A percentile compares a stretch with the other conserved stretches of the same genome.
Conservation (phyloP, 2,113 vertebrate genomes). For the Pelusios castaneus region DNA sequence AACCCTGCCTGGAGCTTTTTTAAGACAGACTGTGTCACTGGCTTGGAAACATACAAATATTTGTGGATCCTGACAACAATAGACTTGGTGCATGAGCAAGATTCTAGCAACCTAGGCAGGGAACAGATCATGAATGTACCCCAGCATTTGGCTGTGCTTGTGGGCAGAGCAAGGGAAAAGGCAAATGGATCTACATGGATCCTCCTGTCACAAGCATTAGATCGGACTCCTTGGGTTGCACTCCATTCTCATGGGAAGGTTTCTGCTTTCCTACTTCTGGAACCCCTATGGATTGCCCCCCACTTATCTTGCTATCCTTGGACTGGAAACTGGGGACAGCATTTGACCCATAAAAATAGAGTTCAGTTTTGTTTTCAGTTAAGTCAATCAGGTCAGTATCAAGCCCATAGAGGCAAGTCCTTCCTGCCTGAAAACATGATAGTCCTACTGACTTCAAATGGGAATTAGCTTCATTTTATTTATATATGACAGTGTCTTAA, state of each 20-base stretch:
- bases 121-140: not conserved
- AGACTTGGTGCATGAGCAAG: accelerated
- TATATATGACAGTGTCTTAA: not conserved
- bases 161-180: not conserved
- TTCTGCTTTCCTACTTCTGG: not conserved
- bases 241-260: not conserved
- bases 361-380: not conserved
- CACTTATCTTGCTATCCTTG: not conserved
- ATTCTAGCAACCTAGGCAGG: not conserved
- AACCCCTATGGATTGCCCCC: not conserved
- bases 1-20: not conserved
- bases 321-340: not conserved
- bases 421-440: not conserved
- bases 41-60: not conserved
- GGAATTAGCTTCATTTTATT: not conserved
- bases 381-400: not conserved
- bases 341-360: not conserved
- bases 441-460: not conserved
- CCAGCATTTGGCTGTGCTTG: not conserved
- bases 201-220: not conserved
- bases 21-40: not conserved
- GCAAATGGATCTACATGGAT: not conserved
- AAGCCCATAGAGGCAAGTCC: not conserved
- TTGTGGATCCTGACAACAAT: not conserved
- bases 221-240: not conserved